Evolutionary conservation across 2,797 vertebrate species (phyloP).

Genomic region (Loris lydekkerianus): DNA sequence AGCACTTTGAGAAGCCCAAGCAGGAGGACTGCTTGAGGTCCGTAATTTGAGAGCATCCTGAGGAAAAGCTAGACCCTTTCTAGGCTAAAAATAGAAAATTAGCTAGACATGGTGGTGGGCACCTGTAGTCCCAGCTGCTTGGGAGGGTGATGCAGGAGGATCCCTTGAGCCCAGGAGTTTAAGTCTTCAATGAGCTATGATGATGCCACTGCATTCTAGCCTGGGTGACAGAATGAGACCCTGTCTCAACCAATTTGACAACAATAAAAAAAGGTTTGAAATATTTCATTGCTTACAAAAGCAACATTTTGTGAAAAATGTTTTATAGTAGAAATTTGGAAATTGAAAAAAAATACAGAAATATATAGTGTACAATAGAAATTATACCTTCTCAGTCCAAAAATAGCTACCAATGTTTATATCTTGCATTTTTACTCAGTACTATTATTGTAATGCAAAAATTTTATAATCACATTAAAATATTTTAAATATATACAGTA

Average conservation of each 20-base stretch:
- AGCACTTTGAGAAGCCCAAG: not conserved
- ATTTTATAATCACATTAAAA: not conserved
- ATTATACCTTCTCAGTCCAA: not conserved
- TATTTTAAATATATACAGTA: not conserved
- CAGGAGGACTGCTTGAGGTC: not conserved
- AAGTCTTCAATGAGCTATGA: not conserved
- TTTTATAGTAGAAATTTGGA: not conserved
- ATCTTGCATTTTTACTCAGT: conserved; percentile 3
- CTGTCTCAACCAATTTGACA: not conserved
- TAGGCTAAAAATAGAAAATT: not conserved
- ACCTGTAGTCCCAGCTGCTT: not conserved
- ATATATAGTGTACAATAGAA: not conserved
- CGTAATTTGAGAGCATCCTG: not conserved
- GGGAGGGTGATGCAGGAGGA: not conserved
- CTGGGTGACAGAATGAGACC: not conserved
- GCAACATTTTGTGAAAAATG: not conserved
- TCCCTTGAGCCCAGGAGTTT: not conserved
- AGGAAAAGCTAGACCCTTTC: not conserved
- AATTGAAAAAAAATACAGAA: not conserved
- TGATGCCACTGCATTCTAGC: not conserved
- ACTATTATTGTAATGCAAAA: not conserved
- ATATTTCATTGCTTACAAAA: not conserved
- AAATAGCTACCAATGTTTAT: not conserved
- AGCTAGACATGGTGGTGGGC: not conserved
- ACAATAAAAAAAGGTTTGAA: not conserved